Evolutionary conservation across 2,888 invertebrate genomes (phyloP).

Genomic region (Pammene aurita): DNA sequence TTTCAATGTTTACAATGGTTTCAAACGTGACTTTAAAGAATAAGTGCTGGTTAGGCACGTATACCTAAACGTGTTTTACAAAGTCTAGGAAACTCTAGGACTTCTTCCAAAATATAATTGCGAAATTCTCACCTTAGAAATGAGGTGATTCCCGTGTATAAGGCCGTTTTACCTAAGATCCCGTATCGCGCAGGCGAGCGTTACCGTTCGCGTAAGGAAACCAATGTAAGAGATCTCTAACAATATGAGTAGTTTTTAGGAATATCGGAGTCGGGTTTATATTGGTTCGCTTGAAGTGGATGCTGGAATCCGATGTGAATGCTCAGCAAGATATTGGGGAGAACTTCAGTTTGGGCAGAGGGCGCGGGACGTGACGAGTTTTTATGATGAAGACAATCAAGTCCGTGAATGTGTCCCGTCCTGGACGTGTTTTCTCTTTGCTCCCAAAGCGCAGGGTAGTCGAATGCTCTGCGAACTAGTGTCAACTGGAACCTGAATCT

Average conservation of each 20-base stretch:
- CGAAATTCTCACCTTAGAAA: slow-evolving; percentile 22
- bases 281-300: background rate
- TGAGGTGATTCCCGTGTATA: slow-evolving; percentile 46
- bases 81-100: background rate
- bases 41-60: too few relatives aligned
- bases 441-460: background rate
- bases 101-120: background rate
- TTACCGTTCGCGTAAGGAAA: background rate
- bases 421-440: slow-evolving; percentile 47
- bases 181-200: background rate
- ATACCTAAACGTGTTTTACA: too few relatives aligned
- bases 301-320: slow-evolving; percentile 39
- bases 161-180: background rate
- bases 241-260: background rate
- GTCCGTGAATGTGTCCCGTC: slow-evolving; percentile 58
- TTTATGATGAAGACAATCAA: slow-evolving; percentile 73
- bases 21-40: background rate
- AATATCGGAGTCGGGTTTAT: background rate
- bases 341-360: slow-evolving; percentile 49
- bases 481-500: background rate
- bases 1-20: too few relatives aligned
- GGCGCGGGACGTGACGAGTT: slow-evolving; percentile 66
- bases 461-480: background rate
- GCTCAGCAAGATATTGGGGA: slow-evolving; percentile 42
- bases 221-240: background rate